Evolutionary conservation across 2,113 vertebrate species (phyloP), one percentile per base, ranked within the genome.

Genomic region (Hypomesus transpacificus): DNA sequence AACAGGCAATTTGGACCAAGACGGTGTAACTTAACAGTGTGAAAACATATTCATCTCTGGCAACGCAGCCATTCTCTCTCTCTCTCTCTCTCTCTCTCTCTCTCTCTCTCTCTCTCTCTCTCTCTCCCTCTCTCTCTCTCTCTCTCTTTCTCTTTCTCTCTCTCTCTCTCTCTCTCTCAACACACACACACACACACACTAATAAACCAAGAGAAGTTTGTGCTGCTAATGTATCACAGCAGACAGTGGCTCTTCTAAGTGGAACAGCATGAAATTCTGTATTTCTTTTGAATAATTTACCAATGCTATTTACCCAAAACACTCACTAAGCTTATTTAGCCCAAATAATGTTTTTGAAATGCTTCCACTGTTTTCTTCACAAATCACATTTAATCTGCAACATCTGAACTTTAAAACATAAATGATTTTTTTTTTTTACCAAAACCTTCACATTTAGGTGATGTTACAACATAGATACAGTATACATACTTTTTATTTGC

Each of bases 1-100:
- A 84, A 85, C 75, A 77, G 74, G 73, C 70, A 80, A 82, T 87
- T 83, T 78, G 56, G 78, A 65, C 39, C 51, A 74, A 39, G 18
- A 70, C 69, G 50, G 64, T 54, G 54, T 65, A 77, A 75, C 74
- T 70, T 61, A 82, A 78, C 77, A 79, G 78, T 70, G 60, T 75
- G 69, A 79, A 69, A 57, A 73, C 68, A 64, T 64, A 74, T 68
- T 68, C 65, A 66, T 77, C 57, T 69, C 28, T 31, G 39, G 75
- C 68, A 56, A 74, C 22, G 77, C 39, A 46, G 39, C 39, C 39
- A 46, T 2, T 46, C 39, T 18, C 39, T 24, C 46, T 7, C 54
- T 59, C 54, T 50, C 4, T n/a, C 14, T 52, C 24, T 54, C 50
- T 39, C 3, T 0, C 31, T 34, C 31, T 34, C 31, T 34, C 31